phyloP scores from a whole-genome alignment of 2,113 vertebrate genomes.

The Felis catus region DNA sequence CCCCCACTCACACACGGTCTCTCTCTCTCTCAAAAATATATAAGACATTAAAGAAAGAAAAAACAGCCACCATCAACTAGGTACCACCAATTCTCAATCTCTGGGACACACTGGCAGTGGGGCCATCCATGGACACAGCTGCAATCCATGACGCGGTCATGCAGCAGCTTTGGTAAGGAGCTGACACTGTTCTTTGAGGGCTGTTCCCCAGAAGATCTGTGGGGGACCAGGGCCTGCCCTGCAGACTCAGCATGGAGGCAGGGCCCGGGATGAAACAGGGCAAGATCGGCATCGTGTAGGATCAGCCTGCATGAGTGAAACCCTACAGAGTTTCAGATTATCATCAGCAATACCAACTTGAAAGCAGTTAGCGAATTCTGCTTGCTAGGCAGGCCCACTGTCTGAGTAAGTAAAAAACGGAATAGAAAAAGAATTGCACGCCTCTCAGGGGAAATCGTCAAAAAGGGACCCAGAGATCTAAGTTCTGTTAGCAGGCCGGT shows the following conservation, averaged over 20 bases:
- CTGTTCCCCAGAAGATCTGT: background rate
- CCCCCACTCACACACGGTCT: too few species aligned
- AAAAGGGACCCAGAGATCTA: background rate
- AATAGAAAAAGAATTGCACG: background rate
- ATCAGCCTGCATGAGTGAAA: conserved; percentile 16
- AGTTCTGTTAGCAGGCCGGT: background rate
- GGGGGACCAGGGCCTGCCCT: background rate
- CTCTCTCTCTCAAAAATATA: too few species aligned
- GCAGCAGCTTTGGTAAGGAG: background rate
- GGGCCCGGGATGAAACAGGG: background rate
- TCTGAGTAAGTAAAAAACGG: background rate
- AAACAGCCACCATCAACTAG: fast-evolving
- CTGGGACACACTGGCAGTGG: fast-evolving
- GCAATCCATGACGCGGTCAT: background rate
- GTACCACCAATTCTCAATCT: too few species aligned
- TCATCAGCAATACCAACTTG: conserved; percentile 29
- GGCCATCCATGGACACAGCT: background rate
- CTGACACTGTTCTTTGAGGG: background rate
- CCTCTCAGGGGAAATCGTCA: background rate
- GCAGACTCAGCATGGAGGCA: conserved; percentile 35
- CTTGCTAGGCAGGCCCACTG: background rate
- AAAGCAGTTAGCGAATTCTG: conserved; percentile 48
- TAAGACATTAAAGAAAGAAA: too few species aligned
- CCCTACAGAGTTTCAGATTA: conserved; percentile 32
- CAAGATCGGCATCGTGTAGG: background rate